Conservation (phyloP, 2,113 vertebrate species). For the Candoia aspera region DNA sequence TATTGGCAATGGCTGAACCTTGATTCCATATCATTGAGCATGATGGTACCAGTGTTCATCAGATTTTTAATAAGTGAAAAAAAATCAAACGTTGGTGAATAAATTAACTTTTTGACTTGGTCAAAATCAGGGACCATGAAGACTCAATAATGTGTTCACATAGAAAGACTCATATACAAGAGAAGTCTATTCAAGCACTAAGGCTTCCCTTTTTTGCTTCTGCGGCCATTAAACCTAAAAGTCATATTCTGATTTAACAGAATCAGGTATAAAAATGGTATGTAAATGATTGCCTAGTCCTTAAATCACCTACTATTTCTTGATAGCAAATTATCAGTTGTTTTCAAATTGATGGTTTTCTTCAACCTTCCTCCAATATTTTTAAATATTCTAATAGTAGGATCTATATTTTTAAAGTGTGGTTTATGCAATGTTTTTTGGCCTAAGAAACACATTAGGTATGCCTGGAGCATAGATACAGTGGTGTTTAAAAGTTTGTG, state of each 20-base stretch:
- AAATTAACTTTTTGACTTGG: not conserved
- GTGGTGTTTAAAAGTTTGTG: not conserved
- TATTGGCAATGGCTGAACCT: not conserved
- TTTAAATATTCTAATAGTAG: not conserved
- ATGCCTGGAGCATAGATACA: not conserved
- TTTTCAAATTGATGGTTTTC: not conserved
- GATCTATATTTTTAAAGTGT: not conserved
- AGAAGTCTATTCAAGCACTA: not conserved
- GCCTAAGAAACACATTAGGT: not conserved
- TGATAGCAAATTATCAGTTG: not conserved
- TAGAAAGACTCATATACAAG: not conserved
- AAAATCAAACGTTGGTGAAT: not conserved
- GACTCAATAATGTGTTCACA: not conserved
- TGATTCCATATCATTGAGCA: not conserved
- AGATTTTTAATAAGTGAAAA: not conserved
- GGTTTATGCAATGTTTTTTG: not conserved
- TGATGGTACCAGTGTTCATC: not conserved
- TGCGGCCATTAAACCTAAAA: not conserved
- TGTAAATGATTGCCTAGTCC: not conserved
- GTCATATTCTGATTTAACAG: not conserved
- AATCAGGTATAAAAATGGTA: not conserved
- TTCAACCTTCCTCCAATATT: not conserved
- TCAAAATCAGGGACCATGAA: not conserved
- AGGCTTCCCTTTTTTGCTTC: not conserved
- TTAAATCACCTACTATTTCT: not conserved